Evolutionary conservation across 1,140 invertebrate genomes (phyloP), one percentile per base, ranked within the genome.

Genomic region (Zaprionus ornatus): DNA sequence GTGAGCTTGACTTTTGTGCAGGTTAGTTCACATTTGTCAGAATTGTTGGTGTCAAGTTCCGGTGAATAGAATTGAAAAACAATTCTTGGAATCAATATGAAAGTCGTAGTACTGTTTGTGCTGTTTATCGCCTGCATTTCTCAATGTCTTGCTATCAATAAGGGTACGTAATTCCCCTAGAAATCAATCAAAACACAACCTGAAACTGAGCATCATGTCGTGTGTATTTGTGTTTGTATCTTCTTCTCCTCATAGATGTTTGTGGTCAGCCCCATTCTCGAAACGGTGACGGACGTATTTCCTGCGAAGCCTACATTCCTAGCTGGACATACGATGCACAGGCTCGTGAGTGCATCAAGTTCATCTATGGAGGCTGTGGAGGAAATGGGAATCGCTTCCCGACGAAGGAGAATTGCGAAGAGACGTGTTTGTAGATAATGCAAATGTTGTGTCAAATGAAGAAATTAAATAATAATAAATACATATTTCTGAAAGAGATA

Each of bases 361-460:
- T 97, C 79, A 93, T 95, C 19, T 97, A 95, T 82, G 95, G 95
- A 9, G 96, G 96, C 2, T 97, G 97, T 91, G 94, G 97, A 62
- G 98, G 97, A 32, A 99, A 99, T 91, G 95, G 95, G 62, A 98
- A 98, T 92, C 95, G 95, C 78, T 99, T 98, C 93, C 2, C 0
- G 0, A 27, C 10, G 4, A 9, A 62, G 19, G 12, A 57, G 17
- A 1, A n/a, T 15, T 55, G 52, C 23, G 23, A 55, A 15, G 12
- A 55, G 15, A 29, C 25, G 1, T 55, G 52, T 15, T 55, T 55
- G 23, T 25, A 55, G 50, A 25, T 21, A 27, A 15, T 54, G 4
- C 7, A 54, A 42, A 17, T 45, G 15, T n/a, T 6, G 7, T 27
- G 25, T 27, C 25, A 32, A 32, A 32, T 10, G 9, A 32, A 32